Evolutionary conservation across 2,113 vertebrate genomes (phyloP).

Genomic region (Bujurquina vittata): DNA sequence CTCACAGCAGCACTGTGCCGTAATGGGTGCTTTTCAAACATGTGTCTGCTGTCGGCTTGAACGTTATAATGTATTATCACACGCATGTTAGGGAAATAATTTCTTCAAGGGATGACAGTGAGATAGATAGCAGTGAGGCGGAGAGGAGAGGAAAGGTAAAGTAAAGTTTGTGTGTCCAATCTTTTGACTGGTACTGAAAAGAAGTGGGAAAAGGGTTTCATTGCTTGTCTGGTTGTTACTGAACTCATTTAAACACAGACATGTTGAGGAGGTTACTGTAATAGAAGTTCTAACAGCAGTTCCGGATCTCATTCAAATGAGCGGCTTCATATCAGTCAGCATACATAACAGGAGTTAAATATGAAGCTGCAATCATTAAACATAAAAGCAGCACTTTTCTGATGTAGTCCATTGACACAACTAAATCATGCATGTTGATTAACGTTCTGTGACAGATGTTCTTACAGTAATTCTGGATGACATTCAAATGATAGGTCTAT

Average conservation of each 20-base stretch:
- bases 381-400: neutral
- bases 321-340: neutral
- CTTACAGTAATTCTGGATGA: neutral
- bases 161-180: too few species aligned
- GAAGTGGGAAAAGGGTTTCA: too few species aligned
- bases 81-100: neutral
- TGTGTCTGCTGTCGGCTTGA: neutral
- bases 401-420: neutral
- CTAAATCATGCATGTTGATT: neutral
- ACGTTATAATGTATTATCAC: neutral
- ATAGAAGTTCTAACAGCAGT: neutral
- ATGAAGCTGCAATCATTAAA: neutral
- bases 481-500: slow-evolving; percentile 2
- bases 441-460: neutral
- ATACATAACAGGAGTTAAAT: neutral
- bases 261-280: neutral
- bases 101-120: neutral
- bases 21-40: neutral
- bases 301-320: neutral
- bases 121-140: neutral
- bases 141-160: neutral
- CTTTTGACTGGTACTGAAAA: neutral
- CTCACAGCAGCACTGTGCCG: neutral
- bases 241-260: neutral
- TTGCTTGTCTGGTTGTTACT: neutral